phyloP scores from a whole-genome alignment of 2,888 invertebrate genomes.

The Drosophila rubida region DNA sequence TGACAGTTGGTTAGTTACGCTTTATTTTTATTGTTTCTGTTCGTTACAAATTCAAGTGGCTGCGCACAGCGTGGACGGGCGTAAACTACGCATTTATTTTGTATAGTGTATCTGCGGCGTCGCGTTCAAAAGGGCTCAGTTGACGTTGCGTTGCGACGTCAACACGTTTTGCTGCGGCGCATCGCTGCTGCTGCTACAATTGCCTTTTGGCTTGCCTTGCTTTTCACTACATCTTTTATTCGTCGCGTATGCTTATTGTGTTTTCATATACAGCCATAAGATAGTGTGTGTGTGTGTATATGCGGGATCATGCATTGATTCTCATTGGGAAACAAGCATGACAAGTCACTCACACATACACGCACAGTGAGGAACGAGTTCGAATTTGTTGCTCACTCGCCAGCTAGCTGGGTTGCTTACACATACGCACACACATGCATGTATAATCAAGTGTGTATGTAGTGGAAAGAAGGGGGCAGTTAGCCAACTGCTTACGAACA shows the following conservation, averaged over 20 bases:
- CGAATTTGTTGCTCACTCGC: conserved; percentile 61
- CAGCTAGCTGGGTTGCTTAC: conserved; percentile 26
- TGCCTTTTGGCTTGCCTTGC: conserved; percentile 21
- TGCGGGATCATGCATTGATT: conserved; percentile 55
- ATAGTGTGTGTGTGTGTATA: conserved; percentile 14
- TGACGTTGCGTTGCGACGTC: conserved; percentile 11
- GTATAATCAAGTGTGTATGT: conserved; percentile 6
- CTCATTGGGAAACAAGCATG: conserved; percentile 68
- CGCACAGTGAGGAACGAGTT: conserved; percentile 33
- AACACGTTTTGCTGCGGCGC: conserved; percentile 26
- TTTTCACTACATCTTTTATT: conserved; percentile 57
- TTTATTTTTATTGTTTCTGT: too few species aligned
- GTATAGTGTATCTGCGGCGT: conserved; percentile 34
- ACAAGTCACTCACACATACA: conserved; percentile 56
- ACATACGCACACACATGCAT: conserved; percentile 21
- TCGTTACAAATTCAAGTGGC: conserved; percentile 32
- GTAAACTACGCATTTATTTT: conserved; percentile 63
- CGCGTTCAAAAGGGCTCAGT: conserved; percentile 26
- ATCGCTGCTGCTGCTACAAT: conserved; percentile 20
- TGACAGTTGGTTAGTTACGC: conserved; percentile 26
- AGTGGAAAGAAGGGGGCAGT: conserved; percentile 62
- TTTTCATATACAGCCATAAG: conserved; percentile 24
- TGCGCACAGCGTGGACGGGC: conserved; percentile 8
- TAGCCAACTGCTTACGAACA: conserved; percentile 70
- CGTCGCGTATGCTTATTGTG: conserved; percentile 62